Evolutionary conservation across 2,888 invertebrate species (phyloP), one percentile per base, ranked within the genome.

Genomic region (Steinernema scapterisci): DNA sequence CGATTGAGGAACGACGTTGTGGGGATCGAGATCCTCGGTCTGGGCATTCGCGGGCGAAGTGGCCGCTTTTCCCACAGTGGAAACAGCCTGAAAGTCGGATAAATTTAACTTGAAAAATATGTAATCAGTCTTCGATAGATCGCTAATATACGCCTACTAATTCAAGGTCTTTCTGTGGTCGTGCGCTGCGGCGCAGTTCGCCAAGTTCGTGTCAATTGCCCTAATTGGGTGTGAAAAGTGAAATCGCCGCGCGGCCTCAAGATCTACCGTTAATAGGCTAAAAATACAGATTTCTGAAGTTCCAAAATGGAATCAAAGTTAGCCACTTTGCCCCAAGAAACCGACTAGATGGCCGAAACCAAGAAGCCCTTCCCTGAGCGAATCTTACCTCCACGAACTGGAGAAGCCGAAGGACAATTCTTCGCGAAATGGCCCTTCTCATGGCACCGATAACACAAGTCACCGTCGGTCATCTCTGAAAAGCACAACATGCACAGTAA

Each of bases 41-140:
- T 25, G 81, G 73, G 78, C 85, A 85, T 45, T 85, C 85, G 70
- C 85, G 79, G 45, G 83, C 82, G 78, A 84, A 81, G 77, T 85
- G 85, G 54, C 84, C 84, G 25, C n/a, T 70, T 70, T 21, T 27
- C 2, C 70, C 70, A 31, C 70, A 70, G 27, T 70, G 19, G 43
- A 70, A 70, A 27, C 70, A 70, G 19, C 44, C 43, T 70, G n/a
- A 11, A 25, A 76, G 9, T 38, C 5, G 9, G 38, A 38, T n/a
- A n/a, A n/a, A n/a, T n/a, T n/a, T n/a, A n/a, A n/a, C n/a, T n/a
- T n/a, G n/a, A n/a, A n/a, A n/a, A n/a, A n/a, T n/a, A n/a, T n/a
- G n/a, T n/a, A n/a, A n/a, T 78, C 76, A 77, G 7, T 44, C 71
- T 73, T 76, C 77, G 76, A 77, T 75, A 77, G 77, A 76, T 76